Evolutionary conservation across 2,888 invertebrate genomes (phyloP).

Genomic region (Ophion slaviceki): DNA sequence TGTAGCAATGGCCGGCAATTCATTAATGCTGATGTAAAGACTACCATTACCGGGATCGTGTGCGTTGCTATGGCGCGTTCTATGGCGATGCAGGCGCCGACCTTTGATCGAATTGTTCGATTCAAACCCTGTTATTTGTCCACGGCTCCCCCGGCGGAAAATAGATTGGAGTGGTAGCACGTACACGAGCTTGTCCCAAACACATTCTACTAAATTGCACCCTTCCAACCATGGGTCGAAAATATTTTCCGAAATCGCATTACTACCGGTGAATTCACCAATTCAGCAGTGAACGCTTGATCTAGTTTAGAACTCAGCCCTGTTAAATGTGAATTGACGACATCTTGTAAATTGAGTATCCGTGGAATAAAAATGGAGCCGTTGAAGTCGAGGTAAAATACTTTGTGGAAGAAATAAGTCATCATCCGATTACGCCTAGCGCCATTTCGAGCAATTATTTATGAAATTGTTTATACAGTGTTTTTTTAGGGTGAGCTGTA

Average conservation of each 20-base stretch:
- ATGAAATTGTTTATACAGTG: too few relatives aligned
- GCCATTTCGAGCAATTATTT: too few relatives aligned
- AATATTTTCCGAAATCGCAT: not conserved
- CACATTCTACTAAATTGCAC: not conserved
- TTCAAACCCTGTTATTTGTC: not conserved
- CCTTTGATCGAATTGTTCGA: slow-evolving; percentile 5
- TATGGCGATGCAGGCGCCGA: not conserved
- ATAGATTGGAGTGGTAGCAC: not conserved
- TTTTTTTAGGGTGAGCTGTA: too few relatives aligned
- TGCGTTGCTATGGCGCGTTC: not conserved
- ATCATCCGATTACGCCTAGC: too few relatives aligned
- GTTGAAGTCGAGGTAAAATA: too few relatives aligned
- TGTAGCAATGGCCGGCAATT: not conserved
- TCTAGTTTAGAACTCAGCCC: not conserved
- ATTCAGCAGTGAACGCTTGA: not conserved
- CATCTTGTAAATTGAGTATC: not conserved
- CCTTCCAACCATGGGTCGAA: not conserved
- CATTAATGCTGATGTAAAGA: not conserved
- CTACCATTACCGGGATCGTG: not conserved
- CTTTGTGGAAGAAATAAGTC: too few relatives aligned
- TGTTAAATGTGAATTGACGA: not conserved
- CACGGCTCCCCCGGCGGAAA: not conserved
- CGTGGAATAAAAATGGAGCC: not conserved
- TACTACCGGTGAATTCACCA: not conserved
- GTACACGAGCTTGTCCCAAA: not conserved